Evolutionary conservation across 2,797 vertebrate species (phyloP).

Genomic region (Amblyraja radiata): DNA sequence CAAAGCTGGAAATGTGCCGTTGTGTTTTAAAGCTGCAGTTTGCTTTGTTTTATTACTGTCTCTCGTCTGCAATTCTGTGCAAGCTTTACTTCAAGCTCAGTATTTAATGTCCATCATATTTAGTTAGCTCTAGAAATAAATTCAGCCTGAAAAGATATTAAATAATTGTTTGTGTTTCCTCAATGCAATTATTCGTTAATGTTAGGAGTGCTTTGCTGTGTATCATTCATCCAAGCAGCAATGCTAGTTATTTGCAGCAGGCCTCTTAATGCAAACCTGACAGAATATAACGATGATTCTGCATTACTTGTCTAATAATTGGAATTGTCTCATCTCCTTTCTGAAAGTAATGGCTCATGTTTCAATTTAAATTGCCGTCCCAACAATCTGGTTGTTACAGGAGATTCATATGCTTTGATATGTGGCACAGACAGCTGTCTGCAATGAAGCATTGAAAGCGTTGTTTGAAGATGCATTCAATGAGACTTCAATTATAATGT

Average conservation of each 20-base stretch:
- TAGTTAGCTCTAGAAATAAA: slow-evolving; percentile 43
- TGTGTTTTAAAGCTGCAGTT: slow-evolving; percentile 37
- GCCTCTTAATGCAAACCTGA: neutral
- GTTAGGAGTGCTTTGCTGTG: neutral
- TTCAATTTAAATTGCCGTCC: neutral
- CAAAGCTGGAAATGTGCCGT: slow-evolving; percentile 32
- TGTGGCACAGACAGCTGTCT: neutral
- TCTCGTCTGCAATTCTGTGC: slow-evolving; percentile 37
- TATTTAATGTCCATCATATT: slow-evolving; percentile 44
- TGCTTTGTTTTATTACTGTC: slow-evolving; percentile 15
- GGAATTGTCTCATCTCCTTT: neutral
- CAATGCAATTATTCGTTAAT: neutral
- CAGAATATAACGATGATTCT: neutral
- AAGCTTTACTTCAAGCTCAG: slow-evolving; percentile 38
- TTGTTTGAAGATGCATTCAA: slow-evolving; percentile 26
- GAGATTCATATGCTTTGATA: slow-evolving; percentile 8
- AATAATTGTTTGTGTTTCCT: slow-evolving; percentile 21
- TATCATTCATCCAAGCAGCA: neutral
- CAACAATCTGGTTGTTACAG: neutral
- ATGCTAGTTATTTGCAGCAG: neutral
- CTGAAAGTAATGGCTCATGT: neutral
- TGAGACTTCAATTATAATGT: slow-evolving; percentile 32
- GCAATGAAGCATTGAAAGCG: neutral
- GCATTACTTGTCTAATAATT: slow-evolving; percentile 24
- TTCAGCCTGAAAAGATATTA: slow-evolving; percentile 45